Base-by-base conservation (phyloP, 2,797 vertebrate species). In the Amblyraja radiata region DNA sequence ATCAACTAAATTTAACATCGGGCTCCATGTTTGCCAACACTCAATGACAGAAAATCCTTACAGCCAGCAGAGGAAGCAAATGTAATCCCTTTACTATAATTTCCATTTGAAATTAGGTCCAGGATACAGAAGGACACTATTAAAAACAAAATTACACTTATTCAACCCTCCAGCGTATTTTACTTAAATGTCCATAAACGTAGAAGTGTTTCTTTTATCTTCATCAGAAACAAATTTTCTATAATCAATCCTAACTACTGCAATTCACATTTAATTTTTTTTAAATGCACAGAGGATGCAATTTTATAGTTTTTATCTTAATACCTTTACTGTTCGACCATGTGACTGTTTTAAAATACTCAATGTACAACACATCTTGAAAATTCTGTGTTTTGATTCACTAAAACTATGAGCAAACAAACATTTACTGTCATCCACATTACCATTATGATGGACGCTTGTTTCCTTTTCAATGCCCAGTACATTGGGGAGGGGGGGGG, bases 161-260 rank as follows among this genome's bases (percentile, higher is more conserved):
- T 63, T 88, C 16, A 21, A 63, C 36, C n/a, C n/a, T 88, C 61
- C 8, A 36, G 61, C 16, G 2, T n/a, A 32, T 36, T 68, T 88
- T 88, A 13, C 61, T 88, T 88, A 88, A 88, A 68, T 88, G 84
- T 36, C n/a, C 32, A 36, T 32, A 88, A 88, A 68, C 84, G 68
- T 68, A 68, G 6, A 18, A 6, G 84, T 7, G 6, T 68, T 68
- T 88, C 32, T 68, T 23, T 65, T 88, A 88, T 88, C 61, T 88
- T 68, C 16, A 36, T 16, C 84, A 88, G 84, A 88, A 88, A 65
- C 61, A 65, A 68, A 88, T 23, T 63, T 68, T 68, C 65, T 88
- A 68, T 8, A 68, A 88, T 88, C 84, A 88, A 88, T 88, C 61
- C 21, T 68, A 88, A 68, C 63, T 6, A 88, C 9, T 58, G 46